Conservation (phyloP, 2,113 vertebrate genomes). For the Oreotrochilus melanogaster region DNA sequence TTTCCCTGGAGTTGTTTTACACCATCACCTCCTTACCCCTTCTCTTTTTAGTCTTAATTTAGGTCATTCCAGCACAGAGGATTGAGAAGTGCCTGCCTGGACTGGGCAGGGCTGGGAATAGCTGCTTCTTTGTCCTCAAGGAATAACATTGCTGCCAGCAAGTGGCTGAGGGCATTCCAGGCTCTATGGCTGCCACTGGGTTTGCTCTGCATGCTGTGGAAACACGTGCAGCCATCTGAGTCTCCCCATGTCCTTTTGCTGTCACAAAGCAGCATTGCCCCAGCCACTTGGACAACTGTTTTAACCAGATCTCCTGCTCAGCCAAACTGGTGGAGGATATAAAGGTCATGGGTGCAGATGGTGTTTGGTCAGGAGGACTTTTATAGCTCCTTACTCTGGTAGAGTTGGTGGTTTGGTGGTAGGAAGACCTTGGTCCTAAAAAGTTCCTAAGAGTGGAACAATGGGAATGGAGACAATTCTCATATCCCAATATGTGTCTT, state of each 20-base stretch:
- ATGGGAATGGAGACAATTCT: not conserved
- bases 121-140: not conserved
- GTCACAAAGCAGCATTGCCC: not conserved
- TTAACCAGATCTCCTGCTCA: not conserved
- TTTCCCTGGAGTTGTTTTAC: not conserved
- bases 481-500: not conserved
- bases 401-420: not conserved
- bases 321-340: accelerated
- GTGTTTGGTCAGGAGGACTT: not conserved
- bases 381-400: not conserved
- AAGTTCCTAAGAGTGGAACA: not conserved
- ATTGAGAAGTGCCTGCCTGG: not conserved
- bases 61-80: not conserved
- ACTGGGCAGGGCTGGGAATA: not conserved
- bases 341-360: accelerated
- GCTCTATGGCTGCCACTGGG: not conserved
- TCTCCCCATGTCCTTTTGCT: no score
- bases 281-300: accelerated
- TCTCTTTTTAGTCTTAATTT: not conserved
- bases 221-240: no score
- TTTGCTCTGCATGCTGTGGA: no score
- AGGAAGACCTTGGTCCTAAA: not conserved
- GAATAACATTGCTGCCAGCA: accelerated
- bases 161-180: accelerated
- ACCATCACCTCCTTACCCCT: not conserved